These are phyloP conservation scores for Chorisops tibialis DNA, from an alignment of 2,888 invertebrate genomes.

Conservation along the genomic window DNA sequence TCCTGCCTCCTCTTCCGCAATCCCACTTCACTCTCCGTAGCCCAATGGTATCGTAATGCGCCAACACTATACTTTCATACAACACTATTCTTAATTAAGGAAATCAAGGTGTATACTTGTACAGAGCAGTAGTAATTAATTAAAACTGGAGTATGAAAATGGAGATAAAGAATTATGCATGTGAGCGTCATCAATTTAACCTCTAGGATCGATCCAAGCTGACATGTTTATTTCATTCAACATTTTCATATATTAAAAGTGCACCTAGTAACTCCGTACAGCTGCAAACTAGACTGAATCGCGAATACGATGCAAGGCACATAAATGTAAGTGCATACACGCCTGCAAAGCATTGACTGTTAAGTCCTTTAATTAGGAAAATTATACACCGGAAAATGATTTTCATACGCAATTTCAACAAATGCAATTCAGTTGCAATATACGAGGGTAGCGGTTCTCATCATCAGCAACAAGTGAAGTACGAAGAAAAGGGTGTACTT, in stretches of 20 bases:
- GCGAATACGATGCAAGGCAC: neutral
- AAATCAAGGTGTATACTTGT: neutral
- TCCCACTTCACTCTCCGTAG: too few species aligned
- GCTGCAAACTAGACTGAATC: too few species aligned
- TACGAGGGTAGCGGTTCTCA: too few species aligned
- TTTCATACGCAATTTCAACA: neutral
- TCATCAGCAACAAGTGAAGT: too few species aligned
- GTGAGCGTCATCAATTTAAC: too few species aligned
- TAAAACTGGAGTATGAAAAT: neutral
- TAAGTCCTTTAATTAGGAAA: slow-evolving; percentile 18
- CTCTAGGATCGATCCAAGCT: too few species aligned
- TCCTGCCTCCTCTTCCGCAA: too few species aligned
- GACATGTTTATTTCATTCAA: too few species aligned
- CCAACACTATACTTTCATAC: neutral
- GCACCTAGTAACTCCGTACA: too few species aligned
- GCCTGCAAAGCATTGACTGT: neutral
- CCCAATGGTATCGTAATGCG: too few species aligned
- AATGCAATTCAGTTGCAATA: too few species aligned
- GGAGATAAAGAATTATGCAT: neutral
- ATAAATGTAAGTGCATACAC: neutral
- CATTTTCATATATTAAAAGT: neutral
- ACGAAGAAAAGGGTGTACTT: too few species aligned
- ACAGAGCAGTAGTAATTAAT: slow-evolving; percentile 6
- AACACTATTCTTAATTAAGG: slow-evolving; percentile 14
- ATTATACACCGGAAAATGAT: slow-evolving; percentile 16